Evolutionary conservation across 2,888 invertebrate species (phyloP), one percentile per base, ranked within the genome.

Genomic region (Dusona sp.): DNA sequence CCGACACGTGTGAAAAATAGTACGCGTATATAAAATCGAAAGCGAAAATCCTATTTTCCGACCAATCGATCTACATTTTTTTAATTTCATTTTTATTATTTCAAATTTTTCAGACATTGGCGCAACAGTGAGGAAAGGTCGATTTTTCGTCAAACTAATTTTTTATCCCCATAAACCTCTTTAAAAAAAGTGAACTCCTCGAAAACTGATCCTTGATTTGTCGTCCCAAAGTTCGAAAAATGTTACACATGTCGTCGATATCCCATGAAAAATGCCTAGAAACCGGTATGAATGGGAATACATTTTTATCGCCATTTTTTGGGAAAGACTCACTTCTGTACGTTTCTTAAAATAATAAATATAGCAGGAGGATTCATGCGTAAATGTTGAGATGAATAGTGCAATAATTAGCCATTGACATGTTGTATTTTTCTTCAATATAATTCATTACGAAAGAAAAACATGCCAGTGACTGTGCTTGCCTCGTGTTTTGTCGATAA

Each of bases 401-500:
- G 13, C 61, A 7, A 25, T 73, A 51, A 74, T 61, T 61, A 42
- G 42, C 42, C 65, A 65, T 77, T 78, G 57, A 42, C 57, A 29
- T 42, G 22, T 11, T 57, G n/a, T 54, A 6, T 67, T 78, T 78
- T 67, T 36, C 33, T 22, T 54, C 51, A 38, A 68, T 68, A 54
- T 42, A 68, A 68, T 78, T 67, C 54, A 68, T n/a, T 19, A 13
- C 29, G 16, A 29, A 29, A 33, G 68, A 70, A 79, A 54, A 79
- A 25, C 42, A 29, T 79, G 68, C 38, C 79, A 68, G 54, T 42
- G 51, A 70, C 57, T 79, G 54, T 54, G 68, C 78, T 57, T 65
- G 29, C 36, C 22, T 29, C 48, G 54, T 45, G 68, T 79, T 79
- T 57, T 64, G 51, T 72, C 57, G 65, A 79, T 65, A 83, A 70